Evolutionary conservation across 2,888 invertebrate species (phyloP).

Genomic region (Tipula confusa): DNA sequence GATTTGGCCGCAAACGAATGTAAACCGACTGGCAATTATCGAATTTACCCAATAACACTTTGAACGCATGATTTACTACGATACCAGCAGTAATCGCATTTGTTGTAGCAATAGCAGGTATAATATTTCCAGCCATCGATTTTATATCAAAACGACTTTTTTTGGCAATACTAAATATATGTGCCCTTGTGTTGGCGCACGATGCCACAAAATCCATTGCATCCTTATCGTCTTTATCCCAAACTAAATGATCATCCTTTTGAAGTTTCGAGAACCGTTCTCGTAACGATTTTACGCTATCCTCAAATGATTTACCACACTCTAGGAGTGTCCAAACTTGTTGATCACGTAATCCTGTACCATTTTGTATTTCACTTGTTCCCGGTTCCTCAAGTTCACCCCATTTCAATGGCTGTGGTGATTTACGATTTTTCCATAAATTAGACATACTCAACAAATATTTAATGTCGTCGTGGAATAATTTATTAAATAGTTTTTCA

Average conservation of each 20-base stretch:
- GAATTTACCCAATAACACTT: conserved; percentile 63
- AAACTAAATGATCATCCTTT: conserved; percentile 69
- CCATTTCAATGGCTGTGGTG: conserved; percentile 78
- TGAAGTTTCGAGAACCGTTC: conserved; percentile 54
- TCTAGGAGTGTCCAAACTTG: conserved; percentile 74
- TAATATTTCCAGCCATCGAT: conserved; percentile 99
- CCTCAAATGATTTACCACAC: conserved; percentile 66
- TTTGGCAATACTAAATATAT: conserved; percentile 81
- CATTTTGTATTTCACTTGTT: conserved; percentile 52
- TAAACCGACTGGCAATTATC: conserved; percentile 73
- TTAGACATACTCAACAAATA: conserved; percentile 93
- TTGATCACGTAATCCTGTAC: conserved; percentile 64
- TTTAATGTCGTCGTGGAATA: conserved; percentile 91
- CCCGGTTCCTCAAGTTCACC: conserved; percentile 59
- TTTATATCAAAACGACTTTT: conserved; percentile 93
- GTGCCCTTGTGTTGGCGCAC: conserved; percentile 87
- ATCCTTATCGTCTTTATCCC: conserved; percentile 95
- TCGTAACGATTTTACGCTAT: conserved; percentile 62
- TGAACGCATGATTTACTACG: conserved; percentile 84
- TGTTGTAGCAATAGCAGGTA: conserved; percentile 98
- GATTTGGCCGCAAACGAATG: conserved; percentile 67
- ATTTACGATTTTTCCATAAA: conserved; percentile 86
- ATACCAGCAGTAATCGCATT: conserved; percentile 97
- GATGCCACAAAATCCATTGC: conserved; percentile 96
- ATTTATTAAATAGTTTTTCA: conserved; percentile 81